Conservation (phyloP, 2,113 vertebrate genomes). For the Rallus limicola region DNA sequence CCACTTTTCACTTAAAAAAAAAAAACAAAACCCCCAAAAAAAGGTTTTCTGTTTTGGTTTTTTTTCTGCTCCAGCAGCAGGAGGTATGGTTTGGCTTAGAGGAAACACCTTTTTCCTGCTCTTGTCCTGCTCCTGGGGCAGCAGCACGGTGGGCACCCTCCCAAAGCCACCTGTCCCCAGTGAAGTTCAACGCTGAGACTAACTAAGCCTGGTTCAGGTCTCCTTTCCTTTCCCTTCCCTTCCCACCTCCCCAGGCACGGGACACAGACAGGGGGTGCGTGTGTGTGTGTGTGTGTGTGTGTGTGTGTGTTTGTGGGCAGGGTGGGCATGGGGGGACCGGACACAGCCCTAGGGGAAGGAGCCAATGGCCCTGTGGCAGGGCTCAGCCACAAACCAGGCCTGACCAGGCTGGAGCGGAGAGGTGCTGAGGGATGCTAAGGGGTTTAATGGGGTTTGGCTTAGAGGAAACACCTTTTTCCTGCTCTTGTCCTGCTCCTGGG, state of each 20-base stretch:
- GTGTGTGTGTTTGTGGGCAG: too few species aligned
- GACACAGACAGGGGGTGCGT: too few species aligned
- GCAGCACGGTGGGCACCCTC: accelerated
- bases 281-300: too few species aligned
- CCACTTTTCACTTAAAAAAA: not conserved
- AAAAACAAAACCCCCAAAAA: too few species aligned
- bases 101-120: not conserved
- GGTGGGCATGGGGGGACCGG: too few species aligned
- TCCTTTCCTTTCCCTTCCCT: not conserved
- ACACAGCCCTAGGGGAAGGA: too few species aligned
- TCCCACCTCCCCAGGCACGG: too few species aligned
- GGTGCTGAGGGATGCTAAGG: not conserved
- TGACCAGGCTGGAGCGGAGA: not conserved
- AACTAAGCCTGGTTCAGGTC: not conserved
- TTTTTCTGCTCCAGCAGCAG: not conserved
- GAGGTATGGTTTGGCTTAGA: not conserved
- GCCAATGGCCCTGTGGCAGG: too few species aligned
- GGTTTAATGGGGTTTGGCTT: not conserved
- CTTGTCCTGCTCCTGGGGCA: not conserved
- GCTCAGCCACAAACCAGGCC: not conserved
- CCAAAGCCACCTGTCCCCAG: accelerated
- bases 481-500: not conserved
- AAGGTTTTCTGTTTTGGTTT: not conserved
- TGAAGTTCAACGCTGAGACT: not conserved
- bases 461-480: not conserved